Evolutionary conservation across 2,797 vertebrate species (phyloP), one percentile per base, ranked within the genome.

Genomic region (Amazona ochrocephala): DNA sequence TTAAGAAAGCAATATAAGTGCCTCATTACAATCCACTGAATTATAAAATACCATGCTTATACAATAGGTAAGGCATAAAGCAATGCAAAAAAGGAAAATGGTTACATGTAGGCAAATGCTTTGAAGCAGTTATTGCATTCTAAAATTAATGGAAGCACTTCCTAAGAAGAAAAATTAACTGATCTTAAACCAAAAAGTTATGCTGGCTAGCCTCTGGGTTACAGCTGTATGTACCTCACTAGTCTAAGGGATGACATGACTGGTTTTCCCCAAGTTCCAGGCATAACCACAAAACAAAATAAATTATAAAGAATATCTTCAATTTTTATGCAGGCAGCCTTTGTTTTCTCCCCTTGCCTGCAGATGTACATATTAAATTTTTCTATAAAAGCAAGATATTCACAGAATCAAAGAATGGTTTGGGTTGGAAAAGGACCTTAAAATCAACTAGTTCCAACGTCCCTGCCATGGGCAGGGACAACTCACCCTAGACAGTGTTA

Each of bases 171-270:
- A 81, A 76, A 73, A 61, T 7, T 10, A 37, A 85, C 23, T 48
- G 12, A 54, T 54, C 30, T 61, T 66, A 30, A 77, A 42, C 17
- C 42, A 51, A 34, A 37, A 61, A 39, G 15, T 74, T 45, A 50
- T 4, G 8, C 16, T 32, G 44, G 20, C 9, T 67, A 68, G 48
- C 15, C 61, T 41, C 39, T 44, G 41, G 54, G 58, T 37, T 68
- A 34, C 37, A 66, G 9, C 1, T 44, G 29, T 17, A 41, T 0
- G 1, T 30, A 64, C 32, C 41, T 70, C 51, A 13, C 14, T 50
- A 74, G 67, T 5, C 13, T 5, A 78, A 13, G 45, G 41, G 19
- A 48, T 2, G 3, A 10, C 1, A 2, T 1, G 3, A 29, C 1
- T 50, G 5, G 20, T 61, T 76, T 84, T 62, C 34, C 10, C 0